Percentiles rank a stretch among this genome's conserved stretches.
phyloP scores from a whole-genome alignment of 2,797 vertebrate species.

The Halcyon smyrnensis region DNA sequence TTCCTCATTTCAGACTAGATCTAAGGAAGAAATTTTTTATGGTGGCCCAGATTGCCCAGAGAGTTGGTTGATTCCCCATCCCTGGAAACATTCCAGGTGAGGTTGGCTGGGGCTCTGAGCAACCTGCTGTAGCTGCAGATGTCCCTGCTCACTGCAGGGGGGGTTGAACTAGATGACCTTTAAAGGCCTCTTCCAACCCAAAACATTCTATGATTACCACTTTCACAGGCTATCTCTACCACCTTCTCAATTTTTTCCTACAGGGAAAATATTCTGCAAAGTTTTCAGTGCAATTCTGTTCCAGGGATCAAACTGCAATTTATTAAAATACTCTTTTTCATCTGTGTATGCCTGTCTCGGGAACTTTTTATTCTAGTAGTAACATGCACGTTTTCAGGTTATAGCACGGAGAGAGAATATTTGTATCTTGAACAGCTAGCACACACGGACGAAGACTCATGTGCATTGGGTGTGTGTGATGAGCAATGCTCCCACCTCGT shows the following conservation, averaged over 20 bases:
- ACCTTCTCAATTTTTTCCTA: background rate
- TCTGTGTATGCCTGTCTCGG: background rate
- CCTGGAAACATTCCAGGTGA: background rate
- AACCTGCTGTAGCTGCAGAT: background rate
- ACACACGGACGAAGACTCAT: background rate
- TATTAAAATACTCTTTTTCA: background rate
- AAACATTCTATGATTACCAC: background rate
- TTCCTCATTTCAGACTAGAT: background rate
- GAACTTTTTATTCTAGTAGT: background rate
- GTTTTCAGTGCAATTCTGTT: background rate
- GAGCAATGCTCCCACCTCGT: conserved; percentile 31
- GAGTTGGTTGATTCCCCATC: background rate
- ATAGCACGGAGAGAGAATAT: background rate
- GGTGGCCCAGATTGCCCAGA: background rate
- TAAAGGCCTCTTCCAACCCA: background rate
- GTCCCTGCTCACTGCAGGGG: background rate
- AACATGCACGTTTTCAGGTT: background rate
- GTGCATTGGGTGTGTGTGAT: background rate
- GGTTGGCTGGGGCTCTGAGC: background rate
- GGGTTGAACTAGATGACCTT: background rate
- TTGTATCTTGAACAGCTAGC: background rate
- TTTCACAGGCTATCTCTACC: background rate
- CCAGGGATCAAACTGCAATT: background rate
- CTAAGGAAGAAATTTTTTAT: background rate
- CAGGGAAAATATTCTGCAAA: background rate